These are phyloP conservation scores for Lycopodina hypogea DNA, from an alignment of 37 sponge, comb jelly and placozoan species.

Conservation along the genomic window DNA sequence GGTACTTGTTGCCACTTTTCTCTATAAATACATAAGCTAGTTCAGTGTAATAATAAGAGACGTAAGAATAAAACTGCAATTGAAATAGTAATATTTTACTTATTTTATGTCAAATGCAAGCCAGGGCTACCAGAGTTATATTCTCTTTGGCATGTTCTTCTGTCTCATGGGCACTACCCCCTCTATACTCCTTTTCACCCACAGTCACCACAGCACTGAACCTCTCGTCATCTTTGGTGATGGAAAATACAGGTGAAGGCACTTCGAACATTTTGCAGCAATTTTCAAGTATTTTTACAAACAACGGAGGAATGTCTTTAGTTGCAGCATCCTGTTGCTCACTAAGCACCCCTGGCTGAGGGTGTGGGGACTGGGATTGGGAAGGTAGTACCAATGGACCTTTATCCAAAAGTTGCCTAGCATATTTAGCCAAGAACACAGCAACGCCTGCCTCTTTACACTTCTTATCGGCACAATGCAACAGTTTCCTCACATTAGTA, in stretches of 20 bases:
- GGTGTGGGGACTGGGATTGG: neutral
- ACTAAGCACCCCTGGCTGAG: neutral
- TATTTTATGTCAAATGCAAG: too few relatives aligned
- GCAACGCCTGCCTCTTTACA: neutral
- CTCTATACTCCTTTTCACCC: neutral
- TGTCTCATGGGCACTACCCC: neutral
- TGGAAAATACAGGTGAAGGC: slow-evolving; percentile 32
- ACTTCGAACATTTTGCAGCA: slow-evolving; percentile 6
- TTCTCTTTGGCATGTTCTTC: slow-evolving; percentile 19
- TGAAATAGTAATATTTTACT: too few relatives aligned
- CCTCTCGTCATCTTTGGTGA: slow-evolving; percentile 2
- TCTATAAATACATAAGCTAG: neutral
- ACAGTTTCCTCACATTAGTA: neutral
- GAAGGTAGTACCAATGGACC: neutral
- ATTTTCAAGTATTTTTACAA: slow-evolving; percentile 5
- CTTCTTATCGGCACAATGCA: neutral
- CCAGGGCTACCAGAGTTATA: slow-evolving; percentile 20
- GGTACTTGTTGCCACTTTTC: neutral
- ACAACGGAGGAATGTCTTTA: neutral
- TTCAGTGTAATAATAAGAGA: too few relatives aligned
- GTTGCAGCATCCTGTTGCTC: neutral
- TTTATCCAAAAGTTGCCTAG: too few relatives aligned
- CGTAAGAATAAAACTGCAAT: too few relatives aligned
- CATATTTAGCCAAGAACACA: too few relatives aligned
- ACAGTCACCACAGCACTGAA: slow-evolving; percentile 11